Percentiles rank a stretch among this genome's conserved stretches.
Conservation (phyloP, 2,113 vertebrate genomes). For the Cricetomys ansorgei region DNA sequence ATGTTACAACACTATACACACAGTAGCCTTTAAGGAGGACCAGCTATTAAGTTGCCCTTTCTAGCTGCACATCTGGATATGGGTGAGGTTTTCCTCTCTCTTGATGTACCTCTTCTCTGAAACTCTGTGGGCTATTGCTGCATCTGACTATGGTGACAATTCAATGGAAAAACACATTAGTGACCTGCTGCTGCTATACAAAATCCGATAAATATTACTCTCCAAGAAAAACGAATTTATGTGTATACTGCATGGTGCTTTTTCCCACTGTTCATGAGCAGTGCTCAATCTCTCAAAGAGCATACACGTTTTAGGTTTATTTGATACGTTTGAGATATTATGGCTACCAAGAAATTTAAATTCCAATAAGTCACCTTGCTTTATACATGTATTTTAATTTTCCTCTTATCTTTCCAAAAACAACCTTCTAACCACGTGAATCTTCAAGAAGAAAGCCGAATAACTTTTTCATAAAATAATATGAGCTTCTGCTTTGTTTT, state of each 20-base stretch:
- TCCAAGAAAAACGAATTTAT: too few relatives aligned
- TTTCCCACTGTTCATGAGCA: neutral
- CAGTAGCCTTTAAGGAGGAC: neutral
- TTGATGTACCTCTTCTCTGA: neutral
- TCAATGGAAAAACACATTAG: neutral
- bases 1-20: neutral
- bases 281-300: neutral
- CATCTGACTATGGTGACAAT: neutral
- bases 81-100: too few relatives aligned
- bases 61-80: neutral
- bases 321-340: neutral
- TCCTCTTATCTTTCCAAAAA: neutral
- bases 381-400: neutral
- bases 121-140: neutral
- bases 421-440: neutral
- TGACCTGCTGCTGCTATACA: neutral
- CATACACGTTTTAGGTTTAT: neutral
- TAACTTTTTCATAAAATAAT: neutral
- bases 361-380: neutral
- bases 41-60: neutral
- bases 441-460: neutral
- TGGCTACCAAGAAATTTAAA: neutral
- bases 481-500: neutral
- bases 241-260: neutral
- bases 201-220: neutral